A percentile compares a stretch with the other conserved stretches of the same genome.
These are phyloP conservation scores for Australoheros facetus DNA, from an alignment of 2,797 vertebrate species.

Conservation along the genomic window DNA sequence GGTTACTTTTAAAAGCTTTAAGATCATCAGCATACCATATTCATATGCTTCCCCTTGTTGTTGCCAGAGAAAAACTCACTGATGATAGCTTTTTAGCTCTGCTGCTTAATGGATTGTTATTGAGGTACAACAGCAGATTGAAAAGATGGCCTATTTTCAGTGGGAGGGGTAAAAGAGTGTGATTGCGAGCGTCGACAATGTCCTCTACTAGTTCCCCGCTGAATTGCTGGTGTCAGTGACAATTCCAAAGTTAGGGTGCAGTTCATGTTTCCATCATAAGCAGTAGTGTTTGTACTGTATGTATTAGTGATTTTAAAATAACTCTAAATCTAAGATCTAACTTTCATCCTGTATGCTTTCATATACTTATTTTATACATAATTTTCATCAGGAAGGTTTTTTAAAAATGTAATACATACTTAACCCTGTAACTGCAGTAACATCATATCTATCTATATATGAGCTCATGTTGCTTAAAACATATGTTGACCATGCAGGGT, in stretches of 20 bases:
- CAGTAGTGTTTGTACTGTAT: neutral
- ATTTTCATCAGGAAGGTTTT: neutral
- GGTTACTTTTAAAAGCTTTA: conserved; percentile 3
- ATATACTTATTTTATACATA: neutral
- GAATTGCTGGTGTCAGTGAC: conserved; percentile 27
- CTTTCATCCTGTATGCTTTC: neutral
- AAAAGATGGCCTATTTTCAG: conserved; percentile 42
- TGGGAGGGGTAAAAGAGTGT: conserved; percentile 30
- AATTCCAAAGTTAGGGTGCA: conserved; percentile 32
- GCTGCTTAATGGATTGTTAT: conserved; percentile 33
- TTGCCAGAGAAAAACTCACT: conserved; percentile 8
- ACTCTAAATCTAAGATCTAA: neutral
- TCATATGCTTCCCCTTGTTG: neutral
- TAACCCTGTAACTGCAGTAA: no score
- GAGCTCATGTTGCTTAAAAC: neutral
- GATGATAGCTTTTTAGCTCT: conserved; percentile 28
- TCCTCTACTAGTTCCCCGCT: neutral
- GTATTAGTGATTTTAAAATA: neutral
- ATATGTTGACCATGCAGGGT: neutral
- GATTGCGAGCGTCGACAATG: neutral
- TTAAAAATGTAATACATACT: neutral
- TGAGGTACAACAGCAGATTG: conserved; percentile 47
- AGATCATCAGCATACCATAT: conserved; percentile 4
- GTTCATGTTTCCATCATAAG: neutral
- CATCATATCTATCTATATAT: no score